Base-by-base conservation (phyloP, 30 jellyfish, hydroid and myxozoan genomes). In the Morbakka virulenta region DNA sequence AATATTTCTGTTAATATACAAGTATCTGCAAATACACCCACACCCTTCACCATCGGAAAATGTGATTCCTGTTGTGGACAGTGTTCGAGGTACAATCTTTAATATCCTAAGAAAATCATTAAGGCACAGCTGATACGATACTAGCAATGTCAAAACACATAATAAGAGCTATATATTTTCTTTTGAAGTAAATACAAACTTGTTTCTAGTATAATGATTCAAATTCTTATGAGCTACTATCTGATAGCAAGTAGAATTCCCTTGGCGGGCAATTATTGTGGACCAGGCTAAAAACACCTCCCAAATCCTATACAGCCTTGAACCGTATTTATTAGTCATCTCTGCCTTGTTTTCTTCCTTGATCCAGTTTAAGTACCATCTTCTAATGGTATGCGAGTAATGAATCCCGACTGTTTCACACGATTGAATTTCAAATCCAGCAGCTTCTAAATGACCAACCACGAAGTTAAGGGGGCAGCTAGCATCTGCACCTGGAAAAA, bases 401-500 rank as follows among this genome's bases (percentile, higher is more conserved):
- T 89, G 97, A 28, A 82, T 74, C 26, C 97, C 97, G 52, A 89
- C 77, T 0, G 95, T 89, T 23, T 89, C 95, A 35, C 69, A 81
- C 3, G 97, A 71, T 36, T 89, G 94, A 33, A 89, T 78, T 50
- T 89, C 97, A 62, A 89, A 89, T 21, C 97, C 97, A 64, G 97
- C 97, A 2, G 89, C 84, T 70, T 89, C 97, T 49, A 89, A 77
- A 35, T 82, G 93, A 26, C 80, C 91, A 28, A 89, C 77, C 61
- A 89, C 96, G 53, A 89, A 89, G 4, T 75, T 89, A 23, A 89
- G 75, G 21, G 97, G 97, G 28, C 93, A 89, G 72, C 97, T 89
- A 33, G 97, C 97, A 57, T 89, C 97, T 3, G 97, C 97, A 9
- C 97, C 97, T 1, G 97, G 97, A 63, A 89, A 89, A n/a, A 89